These are phyloP conservation scores for Schizothorax lantsangensis DNA, from an alignment of 2,797 vertebrate species.

Conservation along the genomic window DNA sequence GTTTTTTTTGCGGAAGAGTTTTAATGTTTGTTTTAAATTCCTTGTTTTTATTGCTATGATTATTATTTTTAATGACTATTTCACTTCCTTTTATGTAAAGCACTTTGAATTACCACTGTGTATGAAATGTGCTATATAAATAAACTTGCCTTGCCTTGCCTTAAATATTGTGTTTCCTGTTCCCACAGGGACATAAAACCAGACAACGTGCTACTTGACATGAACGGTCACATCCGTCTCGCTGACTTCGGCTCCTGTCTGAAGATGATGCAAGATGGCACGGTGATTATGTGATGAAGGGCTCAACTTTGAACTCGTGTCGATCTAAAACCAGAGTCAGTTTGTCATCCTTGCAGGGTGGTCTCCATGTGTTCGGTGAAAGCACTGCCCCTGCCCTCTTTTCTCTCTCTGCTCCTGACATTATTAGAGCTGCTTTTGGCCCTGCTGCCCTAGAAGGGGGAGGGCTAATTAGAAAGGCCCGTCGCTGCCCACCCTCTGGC, in stretches of 20 bases:
- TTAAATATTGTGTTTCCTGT: slow-evolving; percentile 2
- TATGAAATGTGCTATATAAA: too few species aligned
- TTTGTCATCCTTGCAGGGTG: slow-evolving; percentile 34
- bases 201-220: slow-evolving; percentile 93
- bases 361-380: slow-evolving; percentile 26
- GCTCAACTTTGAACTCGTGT: not conserved
- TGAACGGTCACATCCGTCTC: slow-evolving; percentile 95
- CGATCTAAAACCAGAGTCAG: not conserved
- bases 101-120: too few species aligned
- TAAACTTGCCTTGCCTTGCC: too few species aligned
- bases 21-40: too few species aligned
- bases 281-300: slow-evolving; percentile 76
- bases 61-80: too few species aligned
- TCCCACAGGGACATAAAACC: slow-evolving; percentile 92
- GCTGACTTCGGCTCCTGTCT: slow-evolving; percentile 97
- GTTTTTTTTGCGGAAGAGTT: too few species aligned
- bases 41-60: too few species aligned
- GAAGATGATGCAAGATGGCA: slow-evolving; percentile 95
- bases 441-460: slow-evolving; percentile 7
- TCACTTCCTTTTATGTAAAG: too few species aligned
- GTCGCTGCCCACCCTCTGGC: not conserved
- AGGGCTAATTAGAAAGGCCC: not conserved
- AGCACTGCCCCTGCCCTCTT: not conserved
- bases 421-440: slow-evolving; percentile 40
- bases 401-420: slow-evolving; percentile 18